Conservation (phyloP, 92 coral and sea anemone genomes). For the Ricordea florida region DNA sequence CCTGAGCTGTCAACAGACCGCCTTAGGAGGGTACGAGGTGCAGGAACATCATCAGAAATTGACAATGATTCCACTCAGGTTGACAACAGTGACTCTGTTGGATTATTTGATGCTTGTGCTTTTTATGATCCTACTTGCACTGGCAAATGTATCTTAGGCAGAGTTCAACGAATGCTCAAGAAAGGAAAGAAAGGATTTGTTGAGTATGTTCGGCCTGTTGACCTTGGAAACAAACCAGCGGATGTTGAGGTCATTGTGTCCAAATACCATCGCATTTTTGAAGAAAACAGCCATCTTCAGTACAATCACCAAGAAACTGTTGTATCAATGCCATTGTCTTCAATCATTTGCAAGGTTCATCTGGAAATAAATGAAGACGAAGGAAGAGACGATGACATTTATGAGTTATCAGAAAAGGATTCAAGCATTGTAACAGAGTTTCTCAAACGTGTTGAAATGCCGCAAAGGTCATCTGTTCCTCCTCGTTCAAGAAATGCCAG, state of each 20-base stretch:
- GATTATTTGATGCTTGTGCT: constrained; percentile 57
- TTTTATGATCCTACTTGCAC: constrained; percentile 14
- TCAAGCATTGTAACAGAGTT: not conserved
- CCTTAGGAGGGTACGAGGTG: constrained; percentile 42
- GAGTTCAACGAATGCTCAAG: constrained; percentile 49
- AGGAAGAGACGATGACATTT: not conserved
- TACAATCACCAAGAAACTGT: constrained; percentile 51
- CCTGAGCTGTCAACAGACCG: constrained; percentile 49
- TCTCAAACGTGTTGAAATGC: not conserved
- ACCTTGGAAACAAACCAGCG: constrained; percentile 38
- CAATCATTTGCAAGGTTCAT: constrained; percentile 37
- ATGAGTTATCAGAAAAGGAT: constrained; percentile 6
- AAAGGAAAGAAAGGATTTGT: constrained; percentile 57
- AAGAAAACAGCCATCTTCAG: constrained; percentile 7
- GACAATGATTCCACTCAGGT: constrained; percentile 2
- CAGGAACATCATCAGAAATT: not conserved
- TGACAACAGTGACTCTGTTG: constrained; percentile 16
- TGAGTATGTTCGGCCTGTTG: constrained; percentile 44
- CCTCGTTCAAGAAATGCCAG: constrained; percentile 29
- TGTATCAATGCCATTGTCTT: constrained; percentile 11
- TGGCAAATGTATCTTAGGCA: constrained; percentile 10
- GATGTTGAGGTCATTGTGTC: constrained; percentile 36
- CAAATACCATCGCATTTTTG: constrained; percentile 14
- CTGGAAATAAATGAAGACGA: not conserved
- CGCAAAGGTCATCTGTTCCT: constrained; percentile 11